Base-by-base conservation (phyloP, 2,113 vertebrate genomes). In the Ailuropoda melanoleuca region DNA sequence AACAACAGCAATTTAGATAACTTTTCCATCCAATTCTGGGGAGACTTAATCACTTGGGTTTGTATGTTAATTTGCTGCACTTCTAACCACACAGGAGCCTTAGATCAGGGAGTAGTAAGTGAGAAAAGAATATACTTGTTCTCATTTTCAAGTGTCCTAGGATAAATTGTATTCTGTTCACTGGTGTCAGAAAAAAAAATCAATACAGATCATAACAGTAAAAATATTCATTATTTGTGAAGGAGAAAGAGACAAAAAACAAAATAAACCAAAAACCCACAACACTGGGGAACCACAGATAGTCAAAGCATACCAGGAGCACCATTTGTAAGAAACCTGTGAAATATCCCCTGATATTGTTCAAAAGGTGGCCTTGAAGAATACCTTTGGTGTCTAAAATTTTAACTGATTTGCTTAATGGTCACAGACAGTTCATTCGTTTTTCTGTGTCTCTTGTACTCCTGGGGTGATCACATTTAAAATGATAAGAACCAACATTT, bases 21-120 rank as follows among this genome's bases (percentile, higher is more conserved):
- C 94, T 97, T 97, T 97, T 98, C 84, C 93, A 95, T 92, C 70
- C 0, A 1, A 34, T 94, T 95, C 26, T 5, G 78, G 95, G 97
- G 97, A 90, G 93, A 88, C 87, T 90, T 97, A 96, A 90, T 97
- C 97, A 90, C 89, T 97, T 93, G 97, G 93, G 88, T 94, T 95
- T 64, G 5, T 95, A 70, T 68, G 97, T 90, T 98, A 96, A 97
- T 97, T 97, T 8, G 0, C 87, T 55, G 84, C 78, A 94, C 56
- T 81, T 34, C 74, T 92, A 93, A 93, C 62, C 39, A 95, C 75
- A 80, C 6, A 92, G 23, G n/a, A 95, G 37, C 34, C 72, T 77
- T 37, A 94, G 77, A 34, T 87, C 60, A 97, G 72, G 34, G 77
- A 96, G 39, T 92, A 88, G 92, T n/a, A 21, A 48, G 21, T 92